phyloP scores from a whole-genome alignment of 2,113 vertebrate species.

The Irena cyanogastra region DNA sequence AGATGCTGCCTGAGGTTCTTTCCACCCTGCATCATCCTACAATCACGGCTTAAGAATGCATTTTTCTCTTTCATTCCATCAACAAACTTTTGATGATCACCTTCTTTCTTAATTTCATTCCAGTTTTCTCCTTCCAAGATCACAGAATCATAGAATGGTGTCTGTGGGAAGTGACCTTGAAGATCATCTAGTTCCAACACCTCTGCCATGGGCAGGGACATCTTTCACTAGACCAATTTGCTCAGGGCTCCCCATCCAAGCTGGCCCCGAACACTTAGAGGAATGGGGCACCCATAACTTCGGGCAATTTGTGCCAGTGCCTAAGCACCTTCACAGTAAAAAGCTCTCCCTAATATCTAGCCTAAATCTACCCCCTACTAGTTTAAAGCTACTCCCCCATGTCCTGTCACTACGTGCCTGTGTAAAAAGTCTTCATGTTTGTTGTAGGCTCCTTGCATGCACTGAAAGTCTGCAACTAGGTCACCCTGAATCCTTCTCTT shows the following conservation, averaged over 20 bases:
- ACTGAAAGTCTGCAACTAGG: background rate
- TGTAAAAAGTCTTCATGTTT: background rate
- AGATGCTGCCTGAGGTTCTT: background rate
- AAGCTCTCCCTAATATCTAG: background rate
- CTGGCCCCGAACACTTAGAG: background rate
- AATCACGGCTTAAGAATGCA: background rate
- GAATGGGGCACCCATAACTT: background rate
- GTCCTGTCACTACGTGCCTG: background rate
- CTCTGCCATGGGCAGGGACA: background rate
- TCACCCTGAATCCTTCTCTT: background rate
- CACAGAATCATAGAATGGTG: background rate
- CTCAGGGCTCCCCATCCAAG: background rate
- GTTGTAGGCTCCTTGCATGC: background rate
- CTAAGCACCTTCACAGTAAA: background rate
- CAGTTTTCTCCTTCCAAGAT: background rate
- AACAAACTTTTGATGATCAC: background rate
- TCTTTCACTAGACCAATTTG: background rate
- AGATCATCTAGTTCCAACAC: background rate
- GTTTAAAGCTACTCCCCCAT: background rate
- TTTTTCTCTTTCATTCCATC: background rate
- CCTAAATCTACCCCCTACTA: background rate
- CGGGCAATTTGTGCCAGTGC: background rate
- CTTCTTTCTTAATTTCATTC: background rate
- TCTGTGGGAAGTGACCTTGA: background rate
- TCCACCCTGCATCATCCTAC: background rate